phyloP scores from a whole-genome alignment of 2,888 invertebrate species.

The Drosophila koepferae region DNA sequence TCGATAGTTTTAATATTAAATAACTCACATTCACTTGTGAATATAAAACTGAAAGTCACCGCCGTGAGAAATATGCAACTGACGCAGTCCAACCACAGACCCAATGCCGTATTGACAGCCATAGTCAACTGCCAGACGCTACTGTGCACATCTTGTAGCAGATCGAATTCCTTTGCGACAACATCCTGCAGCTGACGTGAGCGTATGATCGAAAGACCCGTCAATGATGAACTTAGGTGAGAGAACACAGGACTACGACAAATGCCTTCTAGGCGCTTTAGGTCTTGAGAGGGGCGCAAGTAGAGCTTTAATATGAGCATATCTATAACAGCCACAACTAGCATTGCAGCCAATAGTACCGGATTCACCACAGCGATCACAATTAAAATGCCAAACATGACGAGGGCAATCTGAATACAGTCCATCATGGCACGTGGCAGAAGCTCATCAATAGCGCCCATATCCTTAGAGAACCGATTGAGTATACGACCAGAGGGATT shows the following conservation, averaged over 20 bases:
- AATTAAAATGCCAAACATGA: conserved; percentile 91
- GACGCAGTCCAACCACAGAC: conserved; percentile 90
- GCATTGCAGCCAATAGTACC: conserved; percentile 88
- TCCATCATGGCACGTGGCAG: conserved; percentile 87
- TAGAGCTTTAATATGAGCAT: conserved; percentile 89
- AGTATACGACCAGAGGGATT: conserved; percentile 92
- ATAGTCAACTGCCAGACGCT: conserved; percentile 84
- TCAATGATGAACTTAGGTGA: conserved; percentile 93
- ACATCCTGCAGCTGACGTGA: conserved; percentile 90
- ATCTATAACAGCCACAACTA: conserved; percentile 88
- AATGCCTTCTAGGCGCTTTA: conserved; percentile 90
- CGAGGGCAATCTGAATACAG: conserved; percentile 85
- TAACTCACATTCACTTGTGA: conserved; percentile 87
- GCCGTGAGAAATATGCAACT: conserved; percentile 89
- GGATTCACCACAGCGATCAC: conserved; percentile 90
- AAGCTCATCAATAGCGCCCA: conserved; percentile 88
- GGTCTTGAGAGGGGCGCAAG: conserved; percentile 90
- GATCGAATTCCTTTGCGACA: conserved; percentile 91
- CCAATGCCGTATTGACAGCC: conserved; percentile 87
- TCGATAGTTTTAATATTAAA: neutral
- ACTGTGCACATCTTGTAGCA: conserved; percentile 87
- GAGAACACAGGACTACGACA: conserved; percentile 96
- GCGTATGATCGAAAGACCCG: conserved; percentile 94
- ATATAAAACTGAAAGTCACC: conserved; percentile 88
- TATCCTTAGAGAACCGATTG: conserved; percentile 92